These are phyloP conservation scores for Cyanistes caeruleus DNA, from an alignment of 2,113 vertebrate genomes.

Conservation along the genomic window DNA sequence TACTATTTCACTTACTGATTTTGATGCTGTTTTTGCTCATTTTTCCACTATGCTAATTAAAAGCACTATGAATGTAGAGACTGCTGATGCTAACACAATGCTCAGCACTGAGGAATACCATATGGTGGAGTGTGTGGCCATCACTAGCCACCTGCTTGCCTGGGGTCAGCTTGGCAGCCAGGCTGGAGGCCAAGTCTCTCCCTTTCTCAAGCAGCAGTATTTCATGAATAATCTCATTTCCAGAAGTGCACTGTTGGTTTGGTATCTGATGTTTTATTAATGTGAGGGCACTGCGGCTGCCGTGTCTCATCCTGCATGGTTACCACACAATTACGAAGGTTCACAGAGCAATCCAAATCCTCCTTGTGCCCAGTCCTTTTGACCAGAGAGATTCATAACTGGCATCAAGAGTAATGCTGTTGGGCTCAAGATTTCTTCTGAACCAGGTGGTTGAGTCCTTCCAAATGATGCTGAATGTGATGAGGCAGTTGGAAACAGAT, in stretches of 20 bases:
- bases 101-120: slow-evolving; percentile 8
- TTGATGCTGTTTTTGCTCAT: neutral
- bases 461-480: slow-evolving; percentile 9
- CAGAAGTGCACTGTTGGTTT: neutral
- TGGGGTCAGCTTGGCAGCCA: slow-evolving; percentile 22
- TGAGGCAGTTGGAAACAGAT: slow-evolving; percentile 9
- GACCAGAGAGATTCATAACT: neutral
- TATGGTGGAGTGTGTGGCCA: slow-evolving; percentile 26
- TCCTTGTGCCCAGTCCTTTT: neutral
- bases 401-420: slow-evolving; percentile 5
- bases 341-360: neutral
- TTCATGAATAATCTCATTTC: slow-evolving; percentile 12
- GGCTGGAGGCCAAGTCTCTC: slow-evolving; percentile 10
- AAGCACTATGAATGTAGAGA: neutral
- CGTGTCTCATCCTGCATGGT: neutral
- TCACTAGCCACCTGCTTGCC: slow-evolving; percentile 1
- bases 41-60: slow-evolving; percentile 28
- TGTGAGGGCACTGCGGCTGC: neutral
- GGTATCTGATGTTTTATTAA: neutral
- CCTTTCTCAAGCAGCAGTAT: neutral
- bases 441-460: neutral
- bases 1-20: neutral
- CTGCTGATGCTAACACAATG: slow-evolving; percentile 2
- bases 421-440: neutral
- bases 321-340: neutral